These are phyloP conservation scores for Phalanger gymnotis DNA, from an alignment of 2,797 vertebrate species.

Conservation along the genomic window DNA sequence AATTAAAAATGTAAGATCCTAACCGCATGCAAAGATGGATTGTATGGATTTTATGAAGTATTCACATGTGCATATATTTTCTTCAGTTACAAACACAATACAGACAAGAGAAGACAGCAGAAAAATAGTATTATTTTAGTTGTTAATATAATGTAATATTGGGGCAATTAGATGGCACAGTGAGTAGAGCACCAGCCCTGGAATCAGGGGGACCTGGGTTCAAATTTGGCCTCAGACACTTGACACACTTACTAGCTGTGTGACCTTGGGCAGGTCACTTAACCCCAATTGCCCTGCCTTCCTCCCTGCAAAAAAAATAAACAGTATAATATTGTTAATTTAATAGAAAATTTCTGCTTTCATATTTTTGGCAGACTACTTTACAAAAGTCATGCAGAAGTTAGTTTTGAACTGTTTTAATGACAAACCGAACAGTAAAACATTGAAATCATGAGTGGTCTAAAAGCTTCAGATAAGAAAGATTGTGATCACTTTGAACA, in stretches of 20 bases:
- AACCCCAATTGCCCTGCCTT: no score
- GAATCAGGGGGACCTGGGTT: no score
- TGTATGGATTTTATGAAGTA: constrained; percentile 83
- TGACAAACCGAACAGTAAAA: constrained; percentile 71
- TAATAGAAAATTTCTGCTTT: constrained; percentile 82
- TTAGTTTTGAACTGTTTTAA: constrained; percentile 72
- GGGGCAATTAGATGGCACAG: no score
- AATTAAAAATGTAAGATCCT: constrained; percentile 86
- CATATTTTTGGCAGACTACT: constrained; percentile 80
- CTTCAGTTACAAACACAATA: constrained; percentile 82
- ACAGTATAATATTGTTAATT: constrained; percentile 25
- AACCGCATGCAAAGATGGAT: constrained; percentile 86
- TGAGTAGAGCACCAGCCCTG: no score
- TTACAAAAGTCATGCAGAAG: constrained; percentile 83
- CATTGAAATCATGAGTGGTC: constrained; percentile 67
- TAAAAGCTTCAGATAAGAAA: constrained; percentile 70
- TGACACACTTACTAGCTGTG: no score
- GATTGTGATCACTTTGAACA: constrained; percentile 73
- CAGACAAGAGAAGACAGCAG: constrained; percentile 85
- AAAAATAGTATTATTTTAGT: constrained; percentile 78
- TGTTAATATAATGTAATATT: no score
- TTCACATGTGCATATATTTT: constrained; percentile 78
- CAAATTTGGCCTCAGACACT: no score
- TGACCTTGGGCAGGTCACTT: no score
- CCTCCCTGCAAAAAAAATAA: no score